phyloP scores from a whole-genome alignment of 2,113 vertebrate species.

The Prunella himalayana region DNA sequence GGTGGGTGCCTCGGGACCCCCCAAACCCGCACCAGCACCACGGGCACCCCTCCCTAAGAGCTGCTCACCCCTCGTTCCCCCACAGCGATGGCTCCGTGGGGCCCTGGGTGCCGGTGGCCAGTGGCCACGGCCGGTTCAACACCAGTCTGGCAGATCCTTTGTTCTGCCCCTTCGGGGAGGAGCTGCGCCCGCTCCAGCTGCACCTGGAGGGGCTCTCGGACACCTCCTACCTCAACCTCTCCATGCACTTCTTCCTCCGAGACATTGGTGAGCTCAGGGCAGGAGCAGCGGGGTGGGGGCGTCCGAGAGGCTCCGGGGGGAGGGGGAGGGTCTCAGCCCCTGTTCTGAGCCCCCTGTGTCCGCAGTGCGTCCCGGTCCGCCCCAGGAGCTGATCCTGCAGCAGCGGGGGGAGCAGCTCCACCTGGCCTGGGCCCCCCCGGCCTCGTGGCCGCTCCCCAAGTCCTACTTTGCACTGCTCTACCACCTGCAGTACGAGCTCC shows the following conservation, averaged over 20 bases:
- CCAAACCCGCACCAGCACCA: fast-evolving
- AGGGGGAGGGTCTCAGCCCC: background rate
- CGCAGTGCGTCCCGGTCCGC: background rate
- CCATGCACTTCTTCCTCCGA: background rate
- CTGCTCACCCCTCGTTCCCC: background rate
- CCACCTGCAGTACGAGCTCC: background rate
- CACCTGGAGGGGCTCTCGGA: background rate
- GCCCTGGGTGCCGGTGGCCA: background rate
- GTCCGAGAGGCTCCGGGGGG: fast-evolving
- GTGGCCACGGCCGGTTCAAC: fast-evolving
- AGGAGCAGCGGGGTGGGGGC: fast-evolving
- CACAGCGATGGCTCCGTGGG: background rate
- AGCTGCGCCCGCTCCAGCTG: background rate
- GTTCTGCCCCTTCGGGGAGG: slow-evolving; percentile 38
- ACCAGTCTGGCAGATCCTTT: background rate
- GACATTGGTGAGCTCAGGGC: slow-evolving; percentile 1
- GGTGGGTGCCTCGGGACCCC: background rate
- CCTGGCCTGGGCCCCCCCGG: slow-evolving; percentile 21
- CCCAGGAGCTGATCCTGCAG: background rate
- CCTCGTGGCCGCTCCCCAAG: slow-evolving; percentile 15
- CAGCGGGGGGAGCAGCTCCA: background rate
- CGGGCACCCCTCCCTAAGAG: fast-evolving
- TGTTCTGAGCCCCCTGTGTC: background rate
- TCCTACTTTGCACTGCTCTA: slow-evolving; percentile 28
- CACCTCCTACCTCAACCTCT: background rate